Evolutionary conservation across 2,888 invertebrate species (phyloP), one percentile per base, ranked within the genome.

Genomic region (Melitaea athalia): DNA sequence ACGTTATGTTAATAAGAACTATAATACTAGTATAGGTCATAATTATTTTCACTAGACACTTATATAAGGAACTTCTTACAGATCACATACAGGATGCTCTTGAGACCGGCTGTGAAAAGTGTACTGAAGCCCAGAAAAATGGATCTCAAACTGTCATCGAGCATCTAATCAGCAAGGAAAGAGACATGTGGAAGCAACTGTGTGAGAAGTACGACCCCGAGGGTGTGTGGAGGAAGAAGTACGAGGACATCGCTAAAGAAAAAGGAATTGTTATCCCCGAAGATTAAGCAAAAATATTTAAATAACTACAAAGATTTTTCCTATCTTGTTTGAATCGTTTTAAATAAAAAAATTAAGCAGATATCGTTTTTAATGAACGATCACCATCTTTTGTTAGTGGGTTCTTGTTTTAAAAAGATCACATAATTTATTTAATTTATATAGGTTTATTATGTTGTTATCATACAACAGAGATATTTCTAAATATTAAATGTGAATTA

Each of bases 141-240:
- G 94, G 94, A 92, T 59, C 94, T 71, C 93, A 93, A 82, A 95
- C 93, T 73, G 94, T 96, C 8, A 93, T 96, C 45, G 92, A 94
- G 24, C 94, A 91, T 78, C 87, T 97, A 72, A 94, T 95, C 74
- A 94, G 95, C 72, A 91, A 96, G 61, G 95, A 95, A 78, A 89
- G 93, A 0, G 92, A 92, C 0, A 86, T 94, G 78, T 97, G 96
- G 95, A 93, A 93, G 6, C 90, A 94, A 72, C 85, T 97, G 50
- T 92, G 94, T 72, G 92, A 82, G 52, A 95, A 95, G 85, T 97
- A 94, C 83, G 97, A 97, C 83, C 95, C 95, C 10, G 89, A 94
- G 0, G 95, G 95, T 42, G 81, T 88, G 63, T 97, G 95, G 92
- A 93, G 93, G 79, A 91, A 91, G 82, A 94, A 94, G 81, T 96